phyloP scores from a whole-genome alignment of 2,797 vertebrate species.

The Leucoraja ocellata region DNA sequence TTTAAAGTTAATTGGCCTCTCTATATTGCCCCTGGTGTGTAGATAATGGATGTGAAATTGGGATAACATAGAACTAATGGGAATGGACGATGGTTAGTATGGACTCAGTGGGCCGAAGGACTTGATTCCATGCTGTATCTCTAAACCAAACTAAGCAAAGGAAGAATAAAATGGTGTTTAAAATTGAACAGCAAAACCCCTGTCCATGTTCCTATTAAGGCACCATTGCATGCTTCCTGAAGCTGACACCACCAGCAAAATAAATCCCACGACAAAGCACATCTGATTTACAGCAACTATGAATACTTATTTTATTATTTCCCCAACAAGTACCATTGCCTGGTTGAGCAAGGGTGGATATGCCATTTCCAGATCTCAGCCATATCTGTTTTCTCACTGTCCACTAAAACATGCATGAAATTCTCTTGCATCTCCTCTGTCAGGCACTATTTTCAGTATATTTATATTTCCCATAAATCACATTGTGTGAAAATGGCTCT shows the following conservation, averaged over 20 bases:
- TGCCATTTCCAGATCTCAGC: not conserved
- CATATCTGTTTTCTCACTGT: constrained; percentile 6
- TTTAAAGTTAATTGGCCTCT: too few relatives aligned
- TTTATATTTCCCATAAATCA: constrained; percentile 30
- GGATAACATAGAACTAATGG: too few relatives aligned
- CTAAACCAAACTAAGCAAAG: not conserved
- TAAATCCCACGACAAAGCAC: not conserved
- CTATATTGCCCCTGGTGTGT: too few relatives aligned
- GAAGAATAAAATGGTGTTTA: not conserved
- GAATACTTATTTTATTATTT: not conserved
- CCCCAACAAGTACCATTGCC: not conserved
- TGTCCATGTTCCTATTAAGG: not conserved
- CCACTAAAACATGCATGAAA: not conserved
- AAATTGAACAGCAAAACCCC: not conserved
- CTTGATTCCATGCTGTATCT: too few relatives aligned
- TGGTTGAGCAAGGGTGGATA: constrained; percentile 1
- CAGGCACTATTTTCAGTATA: constrained; percentile 12
- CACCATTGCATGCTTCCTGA: not conserved
- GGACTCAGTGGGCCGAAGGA: too few relatives aligned
- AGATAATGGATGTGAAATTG: too few relatives aligned
- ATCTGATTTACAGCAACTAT: not conserved
- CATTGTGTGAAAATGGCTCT: not conserved
- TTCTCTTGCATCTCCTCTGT: constrained; percentile 25
- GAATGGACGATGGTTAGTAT: too few relatives aligned
- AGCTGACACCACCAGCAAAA: not conserved